A percentile compares a stretch with the other conserved stretches of the same genome.
phyloP scores from a whole-genome alignment of 2,113 vertebrate genomes.

The Labeo catla region DNA sequence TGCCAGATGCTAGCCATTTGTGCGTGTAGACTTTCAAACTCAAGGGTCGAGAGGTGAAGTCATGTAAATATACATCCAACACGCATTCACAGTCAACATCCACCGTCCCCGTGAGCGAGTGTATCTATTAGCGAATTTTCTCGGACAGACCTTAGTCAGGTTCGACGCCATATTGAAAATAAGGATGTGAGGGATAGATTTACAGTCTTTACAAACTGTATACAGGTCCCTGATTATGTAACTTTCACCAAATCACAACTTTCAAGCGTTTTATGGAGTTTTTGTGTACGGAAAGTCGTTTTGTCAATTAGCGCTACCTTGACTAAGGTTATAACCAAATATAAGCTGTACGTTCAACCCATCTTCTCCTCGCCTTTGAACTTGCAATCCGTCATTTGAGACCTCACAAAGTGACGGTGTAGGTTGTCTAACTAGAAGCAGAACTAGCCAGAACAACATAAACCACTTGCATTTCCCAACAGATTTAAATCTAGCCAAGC shows the following conservation, averaged over 20 bases:
- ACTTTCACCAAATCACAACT: not conserved
- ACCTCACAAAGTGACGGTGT: not conserved
- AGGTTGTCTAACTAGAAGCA: not conserved
- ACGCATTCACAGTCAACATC: constrained; percentile 18
- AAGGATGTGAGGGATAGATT: not conserved
- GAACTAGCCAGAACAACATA: not conserved
- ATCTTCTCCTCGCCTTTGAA: not conserved
- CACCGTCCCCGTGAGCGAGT: not conserved
- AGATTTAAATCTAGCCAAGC: constrained; percentile 14
- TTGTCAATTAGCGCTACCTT: not conserved
- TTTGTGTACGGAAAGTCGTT: too few relatives aligned
- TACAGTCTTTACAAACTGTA: not conserved
- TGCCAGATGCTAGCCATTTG: constrained; percentile 67
- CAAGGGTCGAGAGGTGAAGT: constrained; percentile 51
- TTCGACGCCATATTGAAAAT: not conserved
- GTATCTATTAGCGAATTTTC: not conserved
- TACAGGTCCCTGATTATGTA: not conserved
- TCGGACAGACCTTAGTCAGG: not conserved
- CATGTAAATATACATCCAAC: constrained; percentile 30
- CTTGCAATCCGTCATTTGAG: not conserved
- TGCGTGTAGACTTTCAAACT: constrained; percentile 55
- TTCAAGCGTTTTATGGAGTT: too few relatives aligned
- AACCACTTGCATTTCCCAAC: constrained; percentile 30
- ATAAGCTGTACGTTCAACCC: not conserved
- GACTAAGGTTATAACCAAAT: not conserved